Conservation (phyloP, 1,140 invertebrate genomes). For the Hesperophylax magnus region DNA sequence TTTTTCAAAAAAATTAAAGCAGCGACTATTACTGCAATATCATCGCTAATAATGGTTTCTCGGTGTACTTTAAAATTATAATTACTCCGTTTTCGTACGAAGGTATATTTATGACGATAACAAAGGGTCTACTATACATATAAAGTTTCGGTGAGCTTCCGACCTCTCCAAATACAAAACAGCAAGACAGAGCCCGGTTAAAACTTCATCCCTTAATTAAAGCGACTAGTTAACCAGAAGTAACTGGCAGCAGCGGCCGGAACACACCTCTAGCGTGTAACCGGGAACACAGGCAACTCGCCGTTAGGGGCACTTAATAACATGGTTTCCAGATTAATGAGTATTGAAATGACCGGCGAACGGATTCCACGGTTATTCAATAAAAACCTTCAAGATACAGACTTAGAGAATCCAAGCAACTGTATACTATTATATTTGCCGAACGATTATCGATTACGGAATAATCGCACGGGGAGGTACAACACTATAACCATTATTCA, state of each 20-base stretch:
- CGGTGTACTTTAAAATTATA: too few species aligned
- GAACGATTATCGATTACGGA: too few species aligned
- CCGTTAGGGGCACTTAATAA: background rate
- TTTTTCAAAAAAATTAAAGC: too few species aligned
- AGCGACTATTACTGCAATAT: too few species aligned
- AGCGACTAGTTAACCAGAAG: slow-evolving; percentile 14
- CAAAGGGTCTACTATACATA: background rate
- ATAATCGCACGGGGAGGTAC: too few species aligned
- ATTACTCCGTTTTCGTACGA: too few species aligned
- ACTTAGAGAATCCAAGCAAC: background rate
- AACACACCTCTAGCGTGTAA: slow-evolving; percentile 5
- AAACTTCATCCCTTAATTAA: slow-evolving; percentile 25
- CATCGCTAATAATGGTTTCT: too few species aligned
- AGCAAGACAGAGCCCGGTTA: background rate
- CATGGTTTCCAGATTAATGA: background rate
- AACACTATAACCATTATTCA: too few species aligned
- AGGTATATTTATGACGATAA: background rate
- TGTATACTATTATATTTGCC: too few species aligned
- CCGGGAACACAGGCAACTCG: background rate
- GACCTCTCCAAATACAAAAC: background rate
- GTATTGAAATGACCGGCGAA: background rate
- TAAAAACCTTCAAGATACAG: background rate
- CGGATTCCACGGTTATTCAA: background rate
- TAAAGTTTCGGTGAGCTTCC: background rate
- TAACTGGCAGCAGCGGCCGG: background rate